These are phyloP conservation scores for Pelagia noctiluca DNA, from an alignment of 30 jellyfish, hydroid and myxozoan genomes.

Conservation along the genomic window DNA sequence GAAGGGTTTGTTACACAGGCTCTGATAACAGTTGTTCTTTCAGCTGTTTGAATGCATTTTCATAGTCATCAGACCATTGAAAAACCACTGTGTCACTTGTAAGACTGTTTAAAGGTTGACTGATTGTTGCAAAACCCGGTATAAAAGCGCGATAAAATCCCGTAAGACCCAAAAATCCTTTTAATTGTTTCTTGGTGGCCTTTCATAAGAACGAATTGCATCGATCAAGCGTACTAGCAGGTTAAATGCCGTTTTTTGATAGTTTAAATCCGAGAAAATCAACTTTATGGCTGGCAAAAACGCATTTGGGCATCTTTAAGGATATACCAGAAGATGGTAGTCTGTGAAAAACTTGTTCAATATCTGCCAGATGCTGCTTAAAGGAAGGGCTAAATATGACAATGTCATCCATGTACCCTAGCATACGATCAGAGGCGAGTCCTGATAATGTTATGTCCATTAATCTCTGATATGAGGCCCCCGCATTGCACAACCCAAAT, in stretches of 20 bases:
- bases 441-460: conserved; percentile 42
- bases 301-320: conserved; percentile 38
- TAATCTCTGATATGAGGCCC: conserved; percentile 54
- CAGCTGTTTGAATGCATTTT: conserved; percentile 15
- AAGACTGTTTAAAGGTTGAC: conserved; percentile 20
- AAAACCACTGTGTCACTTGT: conserved; percentile 26
- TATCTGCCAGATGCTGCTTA: conserved; percentile 18
- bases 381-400: conserved; percentile 17
- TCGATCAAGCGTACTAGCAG: conserved; percentile 29
- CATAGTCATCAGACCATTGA: conserved; percentile 28
- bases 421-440: conserved; percentile 28
- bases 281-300: conserved; percentile 41
- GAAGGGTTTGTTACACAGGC: background rate
- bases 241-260: conserved; percentile 31
- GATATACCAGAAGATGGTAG: conserved; percentile 31
- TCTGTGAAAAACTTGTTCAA: conserved; percentile 27
- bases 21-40: conserved; percentile 22
- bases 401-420: conserved; percentile 41
- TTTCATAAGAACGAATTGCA: conserved; percentile 11
- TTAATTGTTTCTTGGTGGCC: conserved; percentile 35
- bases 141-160: conserved; percentile 31
- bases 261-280: conserved; percentile 56
- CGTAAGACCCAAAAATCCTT: conserved; percentile 50
- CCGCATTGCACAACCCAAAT: conserved; percentile 59
- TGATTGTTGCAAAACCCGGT: background rate